Base-by-base conservation (phyloP, 1,140 invertebrate genomes). In the Solenopsis invicta region DNA sequence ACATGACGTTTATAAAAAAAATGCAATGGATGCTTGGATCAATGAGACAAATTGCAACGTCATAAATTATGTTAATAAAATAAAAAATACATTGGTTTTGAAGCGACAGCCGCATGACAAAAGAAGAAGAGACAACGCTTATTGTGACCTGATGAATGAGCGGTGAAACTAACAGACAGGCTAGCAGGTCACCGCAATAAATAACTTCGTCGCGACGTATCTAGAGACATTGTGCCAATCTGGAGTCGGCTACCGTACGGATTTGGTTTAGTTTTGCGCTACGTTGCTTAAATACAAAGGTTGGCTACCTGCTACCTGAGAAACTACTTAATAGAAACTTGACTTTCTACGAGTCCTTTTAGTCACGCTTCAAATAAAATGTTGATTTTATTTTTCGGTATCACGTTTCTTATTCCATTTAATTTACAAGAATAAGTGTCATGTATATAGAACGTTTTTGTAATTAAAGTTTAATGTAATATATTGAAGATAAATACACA, bases 131-230 rank as follows among this genome's bases (percentile, higher is more conserved):
- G 89, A 91, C 86, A 92, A 93, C 89, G 94, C 93, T 94, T 94
- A 94, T 93, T 90, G 91, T 88, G 92, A 89, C 87, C 52, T 78
- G 87, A 89, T 92, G 52, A 91, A 91, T 87, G 90, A 91, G 91
- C 90, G 92, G 91, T 92, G 91, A 94, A 94, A 94, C 92, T 88
- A 91, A 76, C 87, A 52, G 69, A 50, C 80, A 86, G 91, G 93
- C 91, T 92, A 92, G 94, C 94, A 94, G 93, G 94, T 94, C 94
- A 92, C 88, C 78, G 93, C 93, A 94, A 95, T 95, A 95, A 95
- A 95, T 95, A 94, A 94, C 94, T 93, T 88, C 66, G 90, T 88
- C 87, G 92, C 90, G 69, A 85, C 92, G 76, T 92, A 91, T 90
- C 90, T 91, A 89, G 91, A 92, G 94, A 93, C 92, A 93, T 94